Evolutionary conservation across 2,113 vertebrate species (phyloP).

Genomic region (Gnathonemus longibarbis): DNA sequence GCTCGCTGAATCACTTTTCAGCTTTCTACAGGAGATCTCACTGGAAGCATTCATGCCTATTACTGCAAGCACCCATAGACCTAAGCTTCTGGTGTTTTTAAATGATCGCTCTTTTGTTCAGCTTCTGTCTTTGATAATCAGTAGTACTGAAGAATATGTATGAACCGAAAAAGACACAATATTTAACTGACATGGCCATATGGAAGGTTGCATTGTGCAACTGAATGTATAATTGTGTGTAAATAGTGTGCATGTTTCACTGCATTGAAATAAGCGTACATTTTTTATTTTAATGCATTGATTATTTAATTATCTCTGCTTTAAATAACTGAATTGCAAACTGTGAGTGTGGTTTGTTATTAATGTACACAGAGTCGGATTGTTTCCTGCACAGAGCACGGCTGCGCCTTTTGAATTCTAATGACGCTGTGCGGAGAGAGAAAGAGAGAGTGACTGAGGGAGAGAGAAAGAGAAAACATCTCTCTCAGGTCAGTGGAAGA

Average conservation of each 20-base stretch:
- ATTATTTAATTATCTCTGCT: not conserved
- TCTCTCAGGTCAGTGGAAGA: not conserved
- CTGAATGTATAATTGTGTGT: not conserved
- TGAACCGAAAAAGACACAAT: conserved; percentile 22
- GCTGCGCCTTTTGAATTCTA: not conserved
- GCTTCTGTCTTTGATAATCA: conserved; percentile 22
- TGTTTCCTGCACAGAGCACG: not conserved
- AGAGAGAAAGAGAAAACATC: not conserved
- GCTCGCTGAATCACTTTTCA: not conserved
- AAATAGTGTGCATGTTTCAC: not conserved
- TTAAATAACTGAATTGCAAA: not conserved
- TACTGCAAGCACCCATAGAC: not conserved
- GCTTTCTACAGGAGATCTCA: too few species aligned
- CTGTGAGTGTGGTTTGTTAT: not conserved
- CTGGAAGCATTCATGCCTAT: not conserved
- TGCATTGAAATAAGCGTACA: not conserved
- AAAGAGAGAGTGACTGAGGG: not conserved
- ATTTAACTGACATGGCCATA: not conserved
- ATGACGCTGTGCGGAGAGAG: not conserved
- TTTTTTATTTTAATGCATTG: not conserved
- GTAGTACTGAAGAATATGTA: conserved; percentile 44
- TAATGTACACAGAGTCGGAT: not conserved
- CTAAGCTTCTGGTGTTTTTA: conserved; percentile 35
- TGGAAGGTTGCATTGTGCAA: not conserved
- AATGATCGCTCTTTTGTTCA: conserved; percentile 38